Evolutionary conservation across 2,888 invertebrate genomes (phyloP), one percentile per base, ranked within the genome.

Genomic region (Xylota segnis): DNA sequence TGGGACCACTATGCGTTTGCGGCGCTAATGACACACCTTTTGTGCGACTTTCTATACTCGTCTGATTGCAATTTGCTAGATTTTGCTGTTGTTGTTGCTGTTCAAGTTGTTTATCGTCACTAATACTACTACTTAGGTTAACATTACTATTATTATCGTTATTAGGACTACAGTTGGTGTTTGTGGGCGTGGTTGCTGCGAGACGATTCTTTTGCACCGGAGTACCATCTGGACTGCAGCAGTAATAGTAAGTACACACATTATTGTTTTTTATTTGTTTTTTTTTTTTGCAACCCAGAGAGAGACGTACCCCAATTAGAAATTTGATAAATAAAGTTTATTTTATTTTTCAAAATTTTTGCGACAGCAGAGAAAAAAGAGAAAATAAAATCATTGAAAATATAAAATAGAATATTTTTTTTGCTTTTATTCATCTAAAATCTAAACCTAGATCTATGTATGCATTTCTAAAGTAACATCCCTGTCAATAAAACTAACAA

Each of bases 1-100:
- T 93, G 89, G 93, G 93, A 87, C 93, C 92, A 89, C 93, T 92
- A 89, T 92, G 91, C 52, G 93, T 92, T 88, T 91, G 92, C 7
- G 93, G 92, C 86, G 92, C 90, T 82, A 92, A 90, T 65, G 93
- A 91, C 87, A 93, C 92, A 88, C 93, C 92, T 89, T 93, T 92
- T 10, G 92, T 93, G 89, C 93, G 93, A 40, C 91, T 89, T 72
- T 90, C 91, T 89, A 91, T 91, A 78, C 89, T 90, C 12, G 87
- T 77, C 70, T 90, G 91, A 90, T 90, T 91, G 89, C 90, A 89
- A 1, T 89, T 86, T 32, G 88, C 83, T 34, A 86, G 65, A 61
- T 87, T 88, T 45, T 81, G 74, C 23, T 84, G 79, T 56, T 86
- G 58, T 65, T 83, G 75, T 79, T 89, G 88, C 79, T 82, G 75